These are phyloP conservation scores for Apamea sordens DNA, from an alignment of 2,888 invertebrate species.

Conservation along the genomic window DNA sequence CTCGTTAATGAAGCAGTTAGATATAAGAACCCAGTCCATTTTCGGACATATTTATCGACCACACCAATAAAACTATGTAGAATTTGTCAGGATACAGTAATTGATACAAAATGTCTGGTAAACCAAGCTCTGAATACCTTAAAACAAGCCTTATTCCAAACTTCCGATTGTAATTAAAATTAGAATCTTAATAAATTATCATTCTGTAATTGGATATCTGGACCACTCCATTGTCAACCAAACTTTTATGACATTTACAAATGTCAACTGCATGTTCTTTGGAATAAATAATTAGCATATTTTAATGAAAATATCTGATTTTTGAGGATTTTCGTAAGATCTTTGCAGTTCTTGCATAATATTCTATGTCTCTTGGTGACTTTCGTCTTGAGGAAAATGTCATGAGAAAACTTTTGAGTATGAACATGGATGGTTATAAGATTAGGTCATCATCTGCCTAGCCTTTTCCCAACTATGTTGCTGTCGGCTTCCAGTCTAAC, in stretches of 20 bases:
- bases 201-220: slow-evolving; percentile 27
- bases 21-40: slow-evolving; percentile 8
- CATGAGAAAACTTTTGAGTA: neutral
- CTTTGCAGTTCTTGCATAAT: neutral
- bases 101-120: slow-evolving; percentile 27
- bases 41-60: slow-evolving; percentile 21
- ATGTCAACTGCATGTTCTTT: slow-evolving; percentile 30
- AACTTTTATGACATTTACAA: slow-evolving; percentile 42
- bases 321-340: neutral
- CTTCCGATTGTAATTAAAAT: slow-evolving; percentile 17
- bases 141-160: neutral
- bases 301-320: neutral
- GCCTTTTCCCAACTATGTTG: no score
- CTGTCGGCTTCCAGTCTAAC: no score
- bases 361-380: neutral
- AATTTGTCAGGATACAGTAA: slow-evolving; percentile 43
- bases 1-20: slow-evolving; percentile 13
- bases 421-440: neutral
- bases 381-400: neutral
- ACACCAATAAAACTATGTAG: slow-evolving; percentile 19
- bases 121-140: neutral
- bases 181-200: slow-evolving; percentile 23
- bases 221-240: neutral
- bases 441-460: no score
- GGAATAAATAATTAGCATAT: slow-evolving; percentile 13